phyloP scores from a whole-genome alignment of 2,888 invertebrate species.

The Diabrotica balteata region DNA sequence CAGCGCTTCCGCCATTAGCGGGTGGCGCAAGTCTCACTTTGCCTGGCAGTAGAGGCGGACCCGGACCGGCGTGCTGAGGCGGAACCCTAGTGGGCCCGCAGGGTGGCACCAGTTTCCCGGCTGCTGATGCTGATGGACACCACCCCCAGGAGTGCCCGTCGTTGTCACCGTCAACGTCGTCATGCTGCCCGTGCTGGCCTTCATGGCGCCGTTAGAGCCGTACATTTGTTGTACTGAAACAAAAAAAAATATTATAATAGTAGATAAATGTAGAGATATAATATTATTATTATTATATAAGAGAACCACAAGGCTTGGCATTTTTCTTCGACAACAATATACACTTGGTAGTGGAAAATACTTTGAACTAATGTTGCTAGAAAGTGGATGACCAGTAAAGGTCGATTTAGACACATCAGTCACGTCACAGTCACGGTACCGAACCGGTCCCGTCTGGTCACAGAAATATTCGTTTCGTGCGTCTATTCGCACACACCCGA shows the following conservation, averaged over 20 bases:
- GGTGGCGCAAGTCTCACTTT: conserved; percentile 64
- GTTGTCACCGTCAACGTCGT: conserved; percentile 63
- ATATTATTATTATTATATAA: no score
- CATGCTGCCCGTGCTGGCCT: conserved; percentile 66
- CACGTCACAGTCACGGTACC: no score
- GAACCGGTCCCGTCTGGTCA: no score
- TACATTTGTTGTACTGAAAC: conserved; percentile 79
- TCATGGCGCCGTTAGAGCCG: conserved; percentile 74
- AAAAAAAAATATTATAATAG: conserved; percentile 6
- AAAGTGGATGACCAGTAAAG: no score
- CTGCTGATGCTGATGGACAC: conserved; percentile 64
- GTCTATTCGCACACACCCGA: no score
- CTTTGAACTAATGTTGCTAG: no score
- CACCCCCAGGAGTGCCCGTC: conserved; percentile 53
- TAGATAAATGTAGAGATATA: no score
- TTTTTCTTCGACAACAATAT: no score
- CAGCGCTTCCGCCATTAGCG: conserved; percentile 50
- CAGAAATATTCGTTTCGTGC: no score
- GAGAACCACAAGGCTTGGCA: no score
- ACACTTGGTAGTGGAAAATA: no score
- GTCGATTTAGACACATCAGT: no score
- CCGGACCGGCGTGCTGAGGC: conserved; percentile 68
- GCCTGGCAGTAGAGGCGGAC: conserved; percentile 78
- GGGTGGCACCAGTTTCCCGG: conserved; percentile 97
- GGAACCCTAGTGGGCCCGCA: conserved; percentile 77